A percentile compares a stretch with the other conserved stretches of the same genome.
These are phyloP conservation scores for Characodon lateralis DNA, from an alignment of 2,797 vertebrate genomes.

Conservation along the genomic window DNA sequence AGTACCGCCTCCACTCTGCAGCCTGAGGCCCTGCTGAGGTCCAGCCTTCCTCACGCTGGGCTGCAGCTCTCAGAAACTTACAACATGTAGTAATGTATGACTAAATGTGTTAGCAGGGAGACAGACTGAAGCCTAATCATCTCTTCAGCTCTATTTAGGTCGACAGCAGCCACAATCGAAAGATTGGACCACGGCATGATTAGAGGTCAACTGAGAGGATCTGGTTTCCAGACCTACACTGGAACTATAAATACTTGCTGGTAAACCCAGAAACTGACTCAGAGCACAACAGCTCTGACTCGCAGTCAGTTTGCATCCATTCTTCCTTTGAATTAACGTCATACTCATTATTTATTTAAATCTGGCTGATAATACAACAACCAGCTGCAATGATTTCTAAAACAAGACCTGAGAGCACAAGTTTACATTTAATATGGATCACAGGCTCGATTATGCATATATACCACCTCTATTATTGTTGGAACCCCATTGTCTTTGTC, in stretches of 20 bases:
- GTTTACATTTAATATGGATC: too few relatives aligned
- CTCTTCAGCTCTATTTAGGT: not conserved
- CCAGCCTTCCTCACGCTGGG: too few relatives aligned
- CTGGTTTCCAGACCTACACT: not conserved
- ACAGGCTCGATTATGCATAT: too few relatives aligned
- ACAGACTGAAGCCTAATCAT: not conserved
- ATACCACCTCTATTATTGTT: too few relatives aligned
- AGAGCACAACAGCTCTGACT: not conserved
- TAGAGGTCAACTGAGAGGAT: not conserved
- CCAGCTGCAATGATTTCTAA: not conserved
- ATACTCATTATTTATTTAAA: not conserved
- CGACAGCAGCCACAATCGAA: not conserved
- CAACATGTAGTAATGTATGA: slow-evolving; percentile 1
- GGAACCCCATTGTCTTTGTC: too few relatives aligned
- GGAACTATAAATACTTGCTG: not conserved
- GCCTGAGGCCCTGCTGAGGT: not conserved
- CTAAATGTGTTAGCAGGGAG: not conserved
- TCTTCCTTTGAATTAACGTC: not conserved
- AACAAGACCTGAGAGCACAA: too few relatives aligned
- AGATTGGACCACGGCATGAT: not conserved
- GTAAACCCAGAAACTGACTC: not conserved
- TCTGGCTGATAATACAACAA: not conserved
- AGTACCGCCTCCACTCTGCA: slow-evolving; percentile 1
- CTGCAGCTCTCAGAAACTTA: not conserved
- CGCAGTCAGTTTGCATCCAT: too few relatives aligned